These are phyloP conservation scores for Charina bottae DNA, from an alignment of 2,113 vertebrate species.

Conservation along the genomic window DNA sequence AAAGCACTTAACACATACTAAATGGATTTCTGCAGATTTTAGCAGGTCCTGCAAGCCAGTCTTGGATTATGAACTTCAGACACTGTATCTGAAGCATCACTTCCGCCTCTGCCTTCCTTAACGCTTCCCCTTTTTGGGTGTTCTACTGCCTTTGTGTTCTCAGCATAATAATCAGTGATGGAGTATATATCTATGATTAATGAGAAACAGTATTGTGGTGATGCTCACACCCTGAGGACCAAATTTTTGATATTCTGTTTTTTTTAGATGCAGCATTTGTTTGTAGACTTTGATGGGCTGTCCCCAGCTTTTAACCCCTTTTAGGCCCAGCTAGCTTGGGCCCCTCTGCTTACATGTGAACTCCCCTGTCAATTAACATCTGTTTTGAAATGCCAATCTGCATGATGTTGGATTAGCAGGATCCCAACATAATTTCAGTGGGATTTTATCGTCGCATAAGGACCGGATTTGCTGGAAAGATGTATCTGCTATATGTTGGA, in stretches of 20 bases:
- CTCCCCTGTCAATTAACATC: not conserved
- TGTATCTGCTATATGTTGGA: not conserved
- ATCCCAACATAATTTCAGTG: not conserved
- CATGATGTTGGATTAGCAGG: not conserved
- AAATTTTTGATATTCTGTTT: not conserved
- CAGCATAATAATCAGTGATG: not conserved
- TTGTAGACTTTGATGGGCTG: not conserved
- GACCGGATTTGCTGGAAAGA: not conserved
- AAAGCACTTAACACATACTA: not conserved
- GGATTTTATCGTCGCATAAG: not conserved
- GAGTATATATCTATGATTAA: not conserved
- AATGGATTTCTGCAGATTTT: not conserved
- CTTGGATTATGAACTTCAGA: not conserved
- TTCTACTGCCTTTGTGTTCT: not conserved
- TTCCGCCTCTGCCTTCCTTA: not conserved
- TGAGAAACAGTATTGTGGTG: not conserved
- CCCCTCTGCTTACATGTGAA: not conserved
- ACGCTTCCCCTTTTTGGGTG: not conserved
- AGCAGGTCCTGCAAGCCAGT: not conserved
- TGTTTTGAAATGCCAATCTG: not conserved
- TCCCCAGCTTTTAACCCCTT: too few relatives aligned
- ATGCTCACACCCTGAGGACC: not conserved
- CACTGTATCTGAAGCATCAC: not conserved
- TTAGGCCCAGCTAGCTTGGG: too few relatives aligned
- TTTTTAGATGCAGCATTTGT: not conserved